These are phyloP conservation scores for Spisula subtruncata DNA, from an alignment of 2,888 invertebrate genomes.

Conservation along the genomic window DNA sequence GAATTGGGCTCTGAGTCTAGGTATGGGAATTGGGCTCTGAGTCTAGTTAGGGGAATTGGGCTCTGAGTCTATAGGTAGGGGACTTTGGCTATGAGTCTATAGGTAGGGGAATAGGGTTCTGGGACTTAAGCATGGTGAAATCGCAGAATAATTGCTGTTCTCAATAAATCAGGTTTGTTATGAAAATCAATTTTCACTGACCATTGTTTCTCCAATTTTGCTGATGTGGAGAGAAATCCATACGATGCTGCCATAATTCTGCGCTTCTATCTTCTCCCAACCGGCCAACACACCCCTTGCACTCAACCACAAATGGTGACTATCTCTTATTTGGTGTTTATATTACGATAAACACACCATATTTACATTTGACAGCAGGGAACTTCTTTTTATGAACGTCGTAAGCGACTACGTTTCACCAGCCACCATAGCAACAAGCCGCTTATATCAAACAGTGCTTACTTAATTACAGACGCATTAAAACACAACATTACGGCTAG, in stretches of 20 bases:
- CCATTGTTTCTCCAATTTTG: slow-evolving; percentile 83
- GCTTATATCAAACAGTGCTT: neutral
- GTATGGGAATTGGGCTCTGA: too few relatives aligned
- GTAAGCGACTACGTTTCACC: slow-evolving; percentile 66
- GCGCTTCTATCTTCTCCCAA: slow-evolving; percentile 3
- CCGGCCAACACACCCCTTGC: slow-evolving; percentile 7
- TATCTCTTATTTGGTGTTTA: neutral
- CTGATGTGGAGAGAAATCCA: slow-evolving; percentile 81
- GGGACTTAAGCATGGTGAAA: too few relatives aligned
- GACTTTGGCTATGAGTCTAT: too few relatives aligned
- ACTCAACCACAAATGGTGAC: neutral
- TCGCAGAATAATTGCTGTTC: too few relatives aligned
- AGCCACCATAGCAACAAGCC: slow-evolving; percentile 60
- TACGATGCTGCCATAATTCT: slow-evolving; percentile 79
- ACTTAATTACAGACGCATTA: neutral
- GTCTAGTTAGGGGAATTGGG: too few relatives aligned
- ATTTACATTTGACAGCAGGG: slow-evolving; percentile 27
- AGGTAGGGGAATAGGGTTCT: too few relatives aligned
- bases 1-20: too few relatives aligned
- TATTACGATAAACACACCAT: slow-evolving; percentile 5
- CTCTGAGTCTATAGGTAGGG: too few relatives aligned
- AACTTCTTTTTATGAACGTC: slow-evolving; percentile 45
- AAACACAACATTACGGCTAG: too few relatives aligned
- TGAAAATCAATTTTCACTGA: slow-evolving; percentile 61
- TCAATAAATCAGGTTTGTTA: too few relatives aligned